Evolutionary conservation across 2,888 invertebrate species (phyloP).

Genomic region (Muscina levida): DNA sequence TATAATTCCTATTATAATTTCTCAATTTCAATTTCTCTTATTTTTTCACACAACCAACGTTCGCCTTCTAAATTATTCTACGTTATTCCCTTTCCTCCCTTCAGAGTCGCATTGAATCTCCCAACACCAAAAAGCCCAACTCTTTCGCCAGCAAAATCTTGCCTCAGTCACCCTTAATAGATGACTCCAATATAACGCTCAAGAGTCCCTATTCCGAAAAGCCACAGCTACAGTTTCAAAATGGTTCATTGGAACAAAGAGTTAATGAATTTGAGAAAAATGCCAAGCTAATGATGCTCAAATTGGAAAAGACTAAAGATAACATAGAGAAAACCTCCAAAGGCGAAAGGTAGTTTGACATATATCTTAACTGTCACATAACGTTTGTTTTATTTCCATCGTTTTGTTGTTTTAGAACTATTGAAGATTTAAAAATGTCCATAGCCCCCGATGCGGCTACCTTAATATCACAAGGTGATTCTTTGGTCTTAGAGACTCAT

Average conservation of each 20-base stretch:
- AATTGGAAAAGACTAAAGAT: constrained; percentile 76
- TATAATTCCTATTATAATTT: too few species aligned
- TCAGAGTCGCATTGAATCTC: constrained; percentile 79
- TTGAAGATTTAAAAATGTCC: constrained; percentile 77
- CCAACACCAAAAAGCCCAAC: constrained; percentile 76
- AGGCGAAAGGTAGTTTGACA: constrained; percentile 74
- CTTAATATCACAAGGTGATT: constrained; percentile 88
- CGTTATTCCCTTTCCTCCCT: not conserved
- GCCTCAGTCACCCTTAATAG: constrained; percentile 72
- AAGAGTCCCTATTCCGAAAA: constrained; percentile 71
- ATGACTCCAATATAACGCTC: constrained; percentile 74
- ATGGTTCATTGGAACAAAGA: constrained; percentile 75
- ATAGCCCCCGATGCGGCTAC: constrained; percentile 89
- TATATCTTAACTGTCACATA: not conserved
- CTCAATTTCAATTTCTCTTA: too few species aligned
- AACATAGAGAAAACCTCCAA: constrained; percentile 76
- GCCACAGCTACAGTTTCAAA: constrained; percentile 63
- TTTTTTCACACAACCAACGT: too few species aligned
- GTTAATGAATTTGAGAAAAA: constrained; percentile 78
- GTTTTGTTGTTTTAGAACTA: constrained; percentile 68
- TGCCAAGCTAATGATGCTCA: constrained; percentile 78
- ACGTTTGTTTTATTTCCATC: not conserved
- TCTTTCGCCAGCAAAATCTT: constrained; percentile 74
- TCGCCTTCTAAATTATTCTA: too few species aligned
- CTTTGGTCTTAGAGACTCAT: constrained; percentile 86